Percentiles rank a stretch among this genome's conserved stretches.
phyloP scores from a whole-genome alignment of 2,113 vertebrate species.

The Riparia riparia region DNA sequence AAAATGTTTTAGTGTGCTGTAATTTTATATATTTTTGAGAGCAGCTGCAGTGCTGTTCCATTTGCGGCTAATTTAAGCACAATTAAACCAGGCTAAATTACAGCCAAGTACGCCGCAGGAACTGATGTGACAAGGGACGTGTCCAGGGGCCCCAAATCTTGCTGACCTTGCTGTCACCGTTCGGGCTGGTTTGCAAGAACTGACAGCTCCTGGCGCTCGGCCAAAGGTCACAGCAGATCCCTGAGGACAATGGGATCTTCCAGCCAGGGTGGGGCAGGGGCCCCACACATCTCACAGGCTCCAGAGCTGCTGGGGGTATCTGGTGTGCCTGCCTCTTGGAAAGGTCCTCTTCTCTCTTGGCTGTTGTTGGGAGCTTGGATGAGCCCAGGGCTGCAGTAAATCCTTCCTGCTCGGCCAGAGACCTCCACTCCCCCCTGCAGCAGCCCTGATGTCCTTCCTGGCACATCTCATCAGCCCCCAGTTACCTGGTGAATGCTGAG shows the following conservation, averaged over 20 bases:
- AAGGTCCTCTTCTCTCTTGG: not conserved
- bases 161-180: not conserved
- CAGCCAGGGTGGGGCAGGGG: rapidly evolving
- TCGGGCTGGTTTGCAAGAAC: not conserved
- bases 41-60: conserved; percentile 25
- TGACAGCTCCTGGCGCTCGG: rapidly evolving
- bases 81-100: conserved; percentile 54
- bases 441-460: not conserved
- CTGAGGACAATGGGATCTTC: not conserved
- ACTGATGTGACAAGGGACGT: not conserved
- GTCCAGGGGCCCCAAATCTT: not conserved
- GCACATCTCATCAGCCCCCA: not conserved
- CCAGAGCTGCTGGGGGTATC: not conserved
- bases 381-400: not conserved
- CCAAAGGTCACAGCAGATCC: not conserved
- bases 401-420: not conserved
- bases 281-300: rapidly evolving
- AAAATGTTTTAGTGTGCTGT: conserved; percentile 51
- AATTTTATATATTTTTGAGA: conserved; percentile 17
- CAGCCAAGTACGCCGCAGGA: not conserved
- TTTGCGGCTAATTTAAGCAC: conserved; percentile 55
- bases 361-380: not conserved
- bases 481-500: not conserved
- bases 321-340: rapidly evolving
- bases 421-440: rapidly evolving